Conservation (phyloP, 2,113 vertebrate genomes). For the Meles meles region DNA sequence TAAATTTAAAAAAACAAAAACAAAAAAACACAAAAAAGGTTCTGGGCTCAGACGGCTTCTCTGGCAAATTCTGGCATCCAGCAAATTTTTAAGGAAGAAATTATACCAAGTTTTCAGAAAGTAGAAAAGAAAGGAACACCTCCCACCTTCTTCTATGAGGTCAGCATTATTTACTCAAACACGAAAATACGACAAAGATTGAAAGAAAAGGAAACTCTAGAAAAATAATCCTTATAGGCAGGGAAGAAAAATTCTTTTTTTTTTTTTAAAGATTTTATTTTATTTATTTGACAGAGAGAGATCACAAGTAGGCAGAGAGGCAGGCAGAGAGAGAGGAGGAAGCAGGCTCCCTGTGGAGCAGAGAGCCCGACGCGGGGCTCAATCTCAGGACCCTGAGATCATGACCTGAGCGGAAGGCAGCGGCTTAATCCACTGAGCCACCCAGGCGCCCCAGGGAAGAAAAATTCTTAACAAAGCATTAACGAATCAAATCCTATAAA, state of each 20-base stretch:
- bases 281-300: no score
- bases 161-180: neutral
- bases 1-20: no score
- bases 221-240: neutral
- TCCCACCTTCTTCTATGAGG: neutral
- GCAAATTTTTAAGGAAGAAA: neutral
- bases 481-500: neutral
- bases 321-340: no score
- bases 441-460: no score
- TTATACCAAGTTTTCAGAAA: neutral
- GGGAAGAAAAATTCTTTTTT: neutral
- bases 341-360: no score
- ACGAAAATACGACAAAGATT: neutral
- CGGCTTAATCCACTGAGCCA: no score
- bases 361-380: no score
- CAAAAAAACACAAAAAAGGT: neutral
- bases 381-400: no score
- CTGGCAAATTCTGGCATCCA: neutral
- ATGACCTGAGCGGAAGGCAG: no score
- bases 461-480: neutral
- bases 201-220: neutral
- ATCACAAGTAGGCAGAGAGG: no score
- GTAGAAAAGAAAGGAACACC: neutral
- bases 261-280: no score
- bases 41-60: neutral